Evolutionary conservation across 2,888 invertebrate species (phyloP).

Genomic region (Heliconius aoede): DNA sequence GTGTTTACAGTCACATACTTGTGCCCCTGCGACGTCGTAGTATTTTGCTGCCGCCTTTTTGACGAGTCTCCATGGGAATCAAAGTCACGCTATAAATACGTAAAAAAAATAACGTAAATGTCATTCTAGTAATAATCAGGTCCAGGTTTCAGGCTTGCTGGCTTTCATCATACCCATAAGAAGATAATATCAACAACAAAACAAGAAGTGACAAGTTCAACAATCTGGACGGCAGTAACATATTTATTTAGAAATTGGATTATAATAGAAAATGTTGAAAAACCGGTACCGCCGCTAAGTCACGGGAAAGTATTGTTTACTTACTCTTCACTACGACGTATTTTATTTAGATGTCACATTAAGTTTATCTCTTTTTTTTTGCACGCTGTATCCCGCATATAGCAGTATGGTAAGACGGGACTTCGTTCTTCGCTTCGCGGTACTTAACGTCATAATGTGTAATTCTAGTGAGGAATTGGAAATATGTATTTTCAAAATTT

Average conservation of each 20-base stretch:
- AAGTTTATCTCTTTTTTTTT: background rate
- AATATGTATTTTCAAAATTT: no score
- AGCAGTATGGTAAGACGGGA: no score
- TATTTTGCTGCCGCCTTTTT: background rate
- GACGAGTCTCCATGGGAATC: background rate
- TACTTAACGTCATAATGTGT: no score
- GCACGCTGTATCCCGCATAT: background rate
- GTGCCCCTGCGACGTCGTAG: no score
- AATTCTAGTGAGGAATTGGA: no score
- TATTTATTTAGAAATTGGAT: constrained; percentile 40
- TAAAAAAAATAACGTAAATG: background rate
- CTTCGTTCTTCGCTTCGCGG: no score
- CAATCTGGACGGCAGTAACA: constrained; percentile 36
- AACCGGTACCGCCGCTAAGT: constrained; percentile 30
- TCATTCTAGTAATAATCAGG: background rate
- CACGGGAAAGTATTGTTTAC: constrained; percentile 38
- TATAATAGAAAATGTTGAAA: constrained; percentile 32
- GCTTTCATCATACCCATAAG: constrained; percentile 33
- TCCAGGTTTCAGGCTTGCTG: constrained; percentile 3
- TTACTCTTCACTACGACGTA: background rate
- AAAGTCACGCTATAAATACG: background rate
- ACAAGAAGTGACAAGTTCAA: constrained; percentile 26
- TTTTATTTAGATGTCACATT: constrained; percentile 11
- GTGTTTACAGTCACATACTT: no score
- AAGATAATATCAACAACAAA: constrained; percentile 20